Conservation (phyloP, 2,113 vertebrate genomes). For the Neodon shergylaensis region DNA sequence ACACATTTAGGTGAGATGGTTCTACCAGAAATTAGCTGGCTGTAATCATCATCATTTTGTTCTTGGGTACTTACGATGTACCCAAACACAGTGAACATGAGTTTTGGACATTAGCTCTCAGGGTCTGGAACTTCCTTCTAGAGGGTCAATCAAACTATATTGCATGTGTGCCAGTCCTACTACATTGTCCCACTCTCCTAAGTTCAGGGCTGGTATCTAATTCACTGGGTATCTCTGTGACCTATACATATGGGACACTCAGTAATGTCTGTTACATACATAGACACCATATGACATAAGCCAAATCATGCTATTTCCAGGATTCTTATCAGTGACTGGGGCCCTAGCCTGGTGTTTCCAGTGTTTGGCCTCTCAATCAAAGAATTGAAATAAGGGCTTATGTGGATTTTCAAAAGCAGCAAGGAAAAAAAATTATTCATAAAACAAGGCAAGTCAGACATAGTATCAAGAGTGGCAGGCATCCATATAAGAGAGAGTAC, state of each 20-base stretch:
- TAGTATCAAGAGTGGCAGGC: background rate
- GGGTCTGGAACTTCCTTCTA: background rate
- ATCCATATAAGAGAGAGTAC: background rate
- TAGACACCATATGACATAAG: constrained; percentile 15
- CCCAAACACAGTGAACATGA: background rate
- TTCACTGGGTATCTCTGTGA: background rate
- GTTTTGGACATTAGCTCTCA: background rate
- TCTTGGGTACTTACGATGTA: background rate
- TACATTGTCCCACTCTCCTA: background rate
- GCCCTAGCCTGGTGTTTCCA: background rate
- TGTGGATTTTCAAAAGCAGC: background rate
- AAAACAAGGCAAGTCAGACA: background rate
- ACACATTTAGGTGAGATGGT: background rate
- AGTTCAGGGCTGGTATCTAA: background rate
- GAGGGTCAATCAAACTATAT: background rate
- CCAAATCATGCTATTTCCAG: background rate
- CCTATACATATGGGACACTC: background rate
- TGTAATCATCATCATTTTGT: background rate
- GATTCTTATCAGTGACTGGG: background rate
- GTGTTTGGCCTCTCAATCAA: background rate
- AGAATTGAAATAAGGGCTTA: background rate
- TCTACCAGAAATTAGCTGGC: background rate
- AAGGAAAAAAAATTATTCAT: background rate
- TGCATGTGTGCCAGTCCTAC: background rate
- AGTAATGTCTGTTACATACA: background rate